Evolutionary conservation across 2,113 vertebrate genomes (phyloP), one percentile per base, ranked within the genome.

Genomic region (Oryzias melastigma): DNA sequence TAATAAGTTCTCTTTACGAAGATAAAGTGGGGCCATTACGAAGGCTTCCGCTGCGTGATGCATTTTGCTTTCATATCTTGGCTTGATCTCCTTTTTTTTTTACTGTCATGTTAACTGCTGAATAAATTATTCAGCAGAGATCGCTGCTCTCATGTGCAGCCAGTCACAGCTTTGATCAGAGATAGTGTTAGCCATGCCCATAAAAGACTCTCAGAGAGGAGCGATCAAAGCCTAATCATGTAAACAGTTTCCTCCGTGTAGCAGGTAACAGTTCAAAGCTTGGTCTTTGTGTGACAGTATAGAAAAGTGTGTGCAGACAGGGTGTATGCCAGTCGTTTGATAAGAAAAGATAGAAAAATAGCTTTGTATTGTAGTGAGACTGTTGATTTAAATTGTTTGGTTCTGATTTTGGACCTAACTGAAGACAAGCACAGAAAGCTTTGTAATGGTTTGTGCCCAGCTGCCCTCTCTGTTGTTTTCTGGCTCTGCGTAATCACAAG

Each of bases 81-180:
- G 46, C 74, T 81, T 58, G 58, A 66, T 81, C 81, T 35, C 35
- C 35, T 35, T 35, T 27, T 27, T 71, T 66, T 75, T 75, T 68
- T 29, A 68, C 67, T 84, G 66, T 85, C 78, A 73, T 61, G 73
- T 82, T 85, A 87, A 82, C 74, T 65, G 69, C 43, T 60, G 47
- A 66, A 77, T 85, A 78, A 81, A 88, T 86, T 81, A 89, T 88
- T 83, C 73, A 87, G 56, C 24, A 62, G 54, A 15, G 42, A 47
- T 53, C 20, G 15, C 75, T 69, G 62, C 68, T 77, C 64, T 78
- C 60, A 50, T 67, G 73, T 72, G 68, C 65, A 80, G 81, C 65
- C 42, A 83, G 74, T 50, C 76, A 47, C 27, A 44, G 52, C 69
- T 65, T 65, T 73, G 65, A 79, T 83, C 65, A 73, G 68, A 77